Evolutionary conservation across 2,113 vertebrate genomes (phyloP).

Genomic region (Corythaeola cristata): DNA sequence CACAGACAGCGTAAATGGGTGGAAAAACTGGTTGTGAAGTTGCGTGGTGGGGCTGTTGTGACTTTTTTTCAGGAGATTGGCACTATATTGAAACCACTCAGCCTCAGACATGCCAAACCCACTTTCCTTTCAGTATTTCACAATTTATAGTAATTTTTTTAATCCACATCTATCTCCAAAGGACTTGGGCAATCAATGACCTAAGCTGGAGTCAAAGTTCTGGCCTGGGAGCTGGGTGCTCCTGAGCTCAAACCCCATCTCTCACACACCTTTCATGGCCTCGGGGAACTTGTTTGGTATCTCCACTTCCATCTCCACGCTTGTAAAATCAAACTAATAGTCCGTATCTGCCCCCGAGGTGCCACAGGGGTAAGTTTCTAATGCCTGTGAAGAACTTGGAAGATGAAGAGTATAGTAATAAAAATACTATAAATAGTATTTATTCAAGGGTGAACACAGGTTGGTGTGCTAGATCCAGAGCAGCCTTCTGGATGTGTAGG

Average conservation of each 20-base stretch:
- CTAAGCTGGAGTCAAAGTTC: not conserved
- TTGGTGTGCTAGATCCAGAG: not conserved
- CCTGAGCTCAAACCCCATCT: not conserved
- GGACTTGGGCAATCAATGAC: not conserved
- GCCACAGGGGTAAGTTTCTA: not conserved
- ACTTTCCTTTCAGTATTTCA: not conserved
- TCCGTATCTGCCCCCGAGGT: not conserved
- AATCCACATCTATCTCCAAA: not conserved
- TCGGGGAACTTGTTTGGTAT: not conserved
- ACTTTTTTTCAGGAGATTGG: not conserved
- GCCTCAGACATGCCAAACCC: not conserved
- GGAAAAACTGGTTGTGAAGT: not conserved
- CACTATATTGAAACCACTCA: not conserved
- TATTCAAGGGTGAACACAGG: not conserved
- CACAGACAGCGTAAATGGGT: fast-evolving
- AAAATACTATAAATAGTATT: too few relatives aligned
- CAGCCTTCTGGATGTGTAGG: not conserved
- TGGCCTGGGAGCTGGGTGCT: not conserved
- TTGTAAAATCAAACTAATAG: not conserved
- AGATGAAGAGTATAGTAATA: too few relatives aligned
- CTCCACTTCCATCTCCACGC: not conserved
- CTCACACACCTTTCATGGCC: not conserved
- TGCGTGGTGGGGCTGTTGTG: not conserved
- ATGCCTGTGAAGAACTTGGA: not conserved
- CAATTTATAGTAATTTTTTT: not conserved